phyloP scores from a whole-genome alignment of 2,888 invertebrate genomes.

The Linyphia triangularis region DNA sequence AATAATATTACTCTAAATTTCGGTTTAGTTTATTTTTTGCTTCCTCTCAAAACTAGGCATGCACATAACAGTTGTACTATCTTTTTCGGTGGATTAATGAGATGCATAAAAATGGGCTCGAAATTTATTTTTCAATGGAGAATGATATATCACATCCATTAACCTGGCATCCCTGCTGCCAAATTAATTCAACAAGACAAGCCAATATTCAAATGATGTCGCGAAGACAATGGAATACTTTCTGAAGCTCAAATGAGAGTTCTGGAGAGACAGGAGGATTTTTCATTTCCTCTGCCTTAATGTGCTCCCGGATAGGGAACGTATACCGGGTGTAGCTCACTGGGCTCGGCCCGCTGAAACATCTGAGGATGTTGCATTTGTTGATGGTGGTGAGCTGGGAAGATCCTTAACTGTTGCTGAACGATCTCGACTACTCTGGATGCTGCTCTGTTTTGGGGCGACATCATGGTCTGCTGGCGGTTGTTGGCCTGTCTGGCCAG shows the following conservation, averaged over 20 bases:
- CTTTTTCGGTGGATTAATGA: not conserved
- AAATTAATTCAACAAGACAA: conserved; percentile 58
- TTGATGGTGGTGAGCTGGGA: conserved; percentile 62
- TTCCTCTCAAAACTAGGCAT: not conserved
- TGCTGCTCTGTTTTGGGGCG: conserved; percentile 37
- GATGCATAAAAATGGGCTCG: not conserved
- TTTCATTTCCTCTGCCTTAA: conserved; percentile 43
- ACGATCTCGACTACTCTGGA: conserved; percentile 70
- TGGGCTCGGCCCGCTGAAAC: conserved; percentile 63
- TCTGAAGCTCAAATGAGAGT: conserved; percentile 23
- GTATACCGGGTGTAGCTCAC: conserved; percentile 70
- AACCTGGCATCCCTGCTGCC: conserved; percentile 74
- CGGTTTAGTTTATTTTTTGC: not conserved
- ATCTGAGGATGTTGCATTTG: conserved; percentile 20
- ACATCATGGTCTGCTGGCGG: conserved; percentile 23
- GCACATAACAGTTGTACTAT: not conserved
- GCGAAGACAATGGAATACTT: conserved; percentile 15
- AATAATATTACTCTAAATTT: not conserved
- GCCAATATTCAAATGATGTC: conserved; percentile 52
- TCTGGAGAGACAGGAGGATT: conserved; percentile 1
- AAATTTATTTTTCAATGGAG: conserved; percentile 9
- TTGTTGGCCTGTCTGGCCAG: conserved; percentile 63
- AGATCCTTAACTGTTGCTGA: conserved; percentile 70
- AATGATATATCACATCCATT: conserved; percentile 51
- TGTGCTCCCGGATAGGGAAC: conserved; percentile 69